Percentiles rank a stretch among this genome's conserved stretches.
Conservation (phyloP, 2,113 vertebrate genomes). For the Onychorhynchus coronatus region DNA sequence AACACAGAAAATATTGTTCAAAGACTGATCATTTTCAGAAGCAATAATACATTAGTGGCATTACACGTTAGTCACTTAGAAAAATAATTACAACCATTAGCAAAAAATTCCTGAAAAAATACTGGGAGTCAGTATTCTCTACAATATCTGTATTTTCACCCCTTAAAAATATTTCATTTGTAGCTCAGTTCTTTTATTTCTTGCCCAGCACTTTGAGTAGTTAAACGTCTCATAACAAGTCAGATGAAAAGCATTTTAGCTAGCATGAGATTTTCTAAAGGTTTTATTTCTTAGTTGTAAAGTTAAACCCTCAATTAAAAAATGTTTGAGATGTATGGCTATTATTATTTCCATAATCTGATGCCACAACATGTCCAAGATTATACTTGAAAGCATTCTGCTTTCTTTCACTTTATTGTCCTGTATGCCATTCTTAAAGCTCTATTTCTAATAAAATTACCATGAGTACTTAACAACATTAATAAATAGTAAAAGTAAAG, state of each 20-base stretch:
- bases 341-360: neutral
- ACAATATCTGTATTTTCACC: neutral
- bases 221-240: neutral
- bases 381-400: neutral
- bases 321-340: neutral
- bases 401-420: neutral
- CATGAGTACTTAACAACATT: neutral
- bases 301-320: neutral
- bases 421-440: neutral
- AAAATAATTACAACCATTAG: neutral
- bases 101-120: neutral
- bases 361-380: neutral
- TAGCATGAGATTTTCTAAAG: neutral
- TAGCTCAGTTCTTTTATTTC: neutral
- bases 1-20: neutral
- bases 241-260: neutral
- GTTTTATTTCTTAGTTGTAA: neutral
- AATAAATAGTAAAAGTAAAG: neutral
- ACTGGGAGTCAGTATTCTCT: neutral
- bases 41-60: neutral
- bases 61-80: neutral
- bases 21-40: neutral
- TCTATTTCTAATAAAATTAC: neutral
- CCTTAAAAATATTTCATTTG: neutral
- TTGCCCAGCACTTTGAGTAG: neutral